These are phyloP conservation scores for Tamandua tetradactyla DNA, from an alignment of 2,797 vertebrate genomes.

Conservation along the genomic window DNA sequence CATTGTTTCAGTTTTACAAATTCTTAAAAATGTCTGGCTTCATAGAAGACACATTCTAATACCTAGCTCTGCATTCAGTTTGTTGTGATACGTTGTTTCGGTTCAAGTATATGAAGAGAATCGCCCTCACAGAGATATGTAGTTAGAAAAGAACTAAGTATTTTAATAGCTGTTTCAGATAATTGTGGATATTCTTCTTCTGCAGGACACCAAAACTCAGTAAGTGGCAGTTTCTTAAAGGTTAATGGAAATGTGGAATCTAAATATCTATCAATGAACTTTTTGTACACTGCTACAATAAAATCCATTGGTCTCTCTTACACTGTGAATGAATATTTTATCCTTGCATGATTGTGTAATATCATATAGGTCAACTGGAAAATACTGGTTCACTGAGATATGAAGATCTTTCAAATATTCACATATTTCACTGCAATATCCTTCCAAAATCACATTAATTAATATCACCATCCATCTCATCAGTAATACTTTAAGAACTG, in stretches of 20 bases:
- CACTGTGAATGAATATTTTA: conserved; percentile 1
- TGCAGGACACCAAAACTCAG: conserved; percentile 20
- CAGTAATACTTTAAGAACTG: neutral
- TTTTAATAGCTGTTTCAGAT: conserved; percentile 51
- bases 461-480: neutral
- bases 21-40: neutral
- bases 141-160: conserved; percentile 35
- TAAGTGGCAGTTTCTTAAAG: conserved; percentile 17
- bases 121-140: neutral
- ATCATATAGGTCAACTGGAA: neutral
- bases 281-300: conserved; percentile 3
- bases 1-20: neutral
- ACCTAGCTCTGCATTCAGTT: neutral
- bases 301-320: neutral
- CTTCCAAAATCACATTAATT: neutral
- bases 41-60: conserved; percentile 5
- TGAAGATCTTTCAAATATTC: neutral
- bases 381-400: neutral
- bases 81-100: neutral
- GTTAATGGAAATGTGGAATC: neutral
- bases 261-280: conserved; percentile 25
- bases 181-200: conserved; percentile 3
- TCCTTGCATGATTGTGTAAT: neutral
- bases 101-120: conserved; percentile 33
- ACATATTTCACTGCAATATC: neutral